These are phyloP conservation scores for Plebejus argus DNA, from an alignment of 2,888 invertebrate genomes.

Conservation along the genomic window DNA sequence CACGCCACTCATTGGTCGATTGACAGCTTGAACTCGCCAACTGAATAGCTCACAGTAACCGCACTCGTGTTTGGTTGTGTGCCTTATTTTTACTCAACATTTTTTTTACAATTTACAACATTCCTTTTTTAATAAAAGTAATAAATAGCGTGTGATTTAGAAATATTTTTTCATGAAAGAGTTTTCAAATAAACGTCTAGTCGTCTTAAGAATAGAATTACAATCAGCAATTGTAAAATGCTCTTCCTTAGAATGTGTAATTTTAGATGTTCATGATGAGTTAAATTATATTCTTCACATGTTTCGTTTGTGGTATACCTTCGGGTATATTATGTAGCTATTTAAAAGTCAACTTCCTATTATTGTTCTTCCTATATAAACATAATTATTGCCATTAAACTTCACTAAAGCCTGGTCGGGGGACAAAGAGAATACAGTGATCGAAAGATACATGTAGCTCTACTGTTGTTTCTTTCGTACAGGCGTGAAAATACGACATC, in stretches of 20 bases:
- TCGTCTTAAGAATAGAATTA: slow-evolving; percentile 20
- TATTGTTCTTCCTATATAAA: background rate
- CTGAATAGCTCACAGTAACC: background rate
- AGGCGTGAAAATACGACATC: no score
- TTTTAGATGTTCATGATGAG: background rate
- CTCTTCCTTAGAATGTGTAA: background rate
- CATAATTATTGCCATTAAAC: background rate
- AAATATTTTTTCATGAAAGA: slow-evolving; percentile 32
- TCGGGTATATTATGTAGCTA: slow-evolving; percentile 5
- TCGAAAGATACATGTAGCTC: background rate
- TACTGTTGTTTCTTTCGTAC: no score
- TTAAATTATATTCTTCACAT: background rate
- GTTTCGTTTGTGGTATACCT: background rate
- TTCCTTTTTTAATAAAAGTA: slow-evolving; percentile 26
- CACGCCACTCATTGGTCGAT: background rate
- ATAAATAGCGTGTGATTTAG: slow-evolving; percentile 1
- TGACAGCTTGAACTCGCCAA: background rate
- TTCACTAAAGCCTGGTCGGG: background rate
- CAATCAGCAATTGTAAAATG: background rate
- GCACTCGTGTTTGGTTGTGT: slow-evolving; percentile 16
- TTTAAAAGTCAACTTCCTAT: background rate
- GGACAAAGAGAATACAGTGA: background rate
- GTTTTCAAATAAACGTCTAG: slow-evolving; percentile 31
- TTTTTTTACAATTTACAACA: slow-evolving; percentile 23
- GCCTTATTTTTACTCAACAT: slow-evolving; percentile 6